Base-by-base conservation (phyloP, 2,797 vertebrate genomes). In the Distichodus sexfasciatus region DNA sequence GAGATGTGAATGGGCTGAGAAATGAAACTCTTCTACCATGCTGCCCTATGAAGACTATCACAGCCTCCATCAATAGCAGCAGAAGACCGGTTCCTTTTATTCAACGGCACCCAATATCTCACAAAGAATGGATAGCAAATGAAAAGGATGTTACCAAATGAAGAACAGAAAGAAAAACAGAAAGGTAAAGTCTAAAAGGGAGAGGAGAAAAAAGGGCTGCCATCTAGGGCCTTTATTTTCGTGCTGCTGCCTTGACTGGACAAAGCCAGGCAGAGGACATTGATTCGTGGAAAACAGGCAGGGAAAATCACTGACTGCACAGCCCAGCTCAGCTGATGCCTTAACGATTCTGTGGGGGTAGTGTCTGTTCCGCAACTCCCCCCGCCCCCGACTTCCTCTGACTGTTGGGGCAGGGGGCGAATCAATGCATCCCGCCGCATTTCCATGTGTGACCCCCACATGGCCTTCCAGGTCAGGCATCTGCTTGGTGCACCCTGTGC, bases 281-380 rank as follows among this genome's bases (percentile, higher is more conserved):
- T 67, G 87, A 90, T 87, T 82, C 58, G 76, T 88, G 87, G 88
- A 87, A 86, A 86, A 86, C 79, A 63, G 81, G 76, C 43, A 8
- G 6, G 76, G 79, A 66, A 71, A 73, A 71, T 62, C 54, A 67
- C 55, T 57, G 43, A 71, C 60, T 46, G 48, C 46, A 65, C 41
- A 65, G 69, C 14, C 26, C 64, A 6, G 15, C 36, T 58, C 29
- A 71, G 58, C 66, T 36, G 54, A 74, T 61, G 66, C 35, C 5
- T 14, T 63, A 78, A 66, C 38, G 50, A 79, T 80, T 65, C 72
- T 71, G 23, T 47, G n/a, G 50, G 36, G 64, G 31, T 50, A 61
- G 58, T 55, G 58, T 66, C 64, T 55, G 15, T 41, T 60, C 35
- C n/a, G 31, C 48, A 65, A 69, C n/a, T n/a, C n/a, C n/a, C n/a